Conservation (phyloP, 2,888 invertebrate genomes). For the Cantharis nigra region DNA sequence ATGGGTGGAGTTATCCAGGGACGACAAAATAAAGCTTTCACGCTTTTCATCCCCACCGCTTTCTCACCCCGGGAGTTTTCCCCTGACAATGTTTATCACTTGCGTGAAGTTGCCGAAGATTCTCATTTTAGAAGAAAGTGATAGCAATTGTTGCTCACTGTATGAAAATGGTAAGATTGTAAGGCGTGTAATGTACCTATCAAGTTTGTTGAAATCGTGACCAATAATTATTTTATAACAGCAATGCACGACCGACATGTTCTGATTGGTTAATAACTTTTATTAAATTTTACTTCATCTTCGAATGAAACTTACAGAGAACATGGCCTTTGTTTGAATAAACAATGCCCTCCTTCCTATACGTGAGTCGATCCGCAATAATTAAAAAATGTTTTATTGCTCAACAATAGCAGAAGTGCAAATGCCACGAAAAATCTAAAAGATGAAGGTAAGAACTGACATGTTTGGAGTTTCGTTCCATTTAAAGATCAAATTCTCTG, state of each 20-base stretch:
- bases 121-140: background rate
- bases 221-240: conserved; percentile 22
- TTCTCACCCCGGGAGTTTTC: background rate
- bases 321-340: background rate
- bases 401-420: background rate
- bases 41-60: background rate
- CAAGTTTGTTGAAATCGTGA: conserved; percentile 10
- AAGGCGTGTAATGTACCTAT: conserved; percentile 1
- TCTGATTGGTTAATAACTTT: conserved; percentile 20
- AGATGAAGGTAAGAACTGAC: background rate
- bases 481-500: no score
- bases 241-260: conserved; percentile 22
- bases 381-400: background rate
- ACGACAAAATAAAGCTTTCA: conserved; percentile 9
- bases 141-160: background rate
- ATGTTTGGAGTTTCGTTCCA: background rate
- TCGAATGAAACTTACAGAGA: conserved; percentile 16
- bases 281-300: conserved; percentile 13
- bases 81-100: no score
- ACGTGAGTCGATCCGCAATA: background rate
- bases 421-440: background rate
- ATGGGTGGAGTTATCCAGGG: conserved; percentile 27
- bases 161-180: background rate
- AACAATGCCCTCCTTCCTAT: background rate
- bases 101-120: background rate